Evolutionary conservation across 30 jellyfish, hydroid and myxozoan species (phyloP).

Genomic region (Sanderia malayensis): DNA sequence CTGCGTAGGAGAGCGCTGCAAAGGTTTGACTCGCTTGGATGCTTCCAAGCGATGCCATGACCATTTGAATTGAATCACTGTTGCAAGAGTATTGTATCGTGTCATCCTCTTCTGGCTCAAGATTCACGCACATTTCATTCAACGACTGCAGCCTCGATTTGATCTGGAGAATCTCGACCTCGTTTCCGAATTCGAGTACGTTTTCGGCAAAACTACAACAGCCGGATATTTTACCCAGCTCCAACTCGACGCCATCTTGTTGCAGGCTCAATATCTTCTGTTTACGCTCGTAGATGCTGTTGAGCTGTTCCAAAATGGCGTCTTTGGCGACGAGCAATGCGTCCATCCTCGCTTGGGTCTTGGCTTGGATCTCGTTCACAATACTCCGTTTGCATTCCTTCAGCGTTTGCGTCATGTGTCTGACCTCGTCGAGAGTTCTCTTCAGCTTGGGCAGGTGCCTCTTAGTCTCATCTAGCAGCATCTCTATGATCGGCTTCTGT

Average conservation of each 20-base stretch:
- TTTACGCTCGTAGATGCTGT: slow-evolving; percentile 66
- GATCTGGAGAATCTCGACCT: slow-evolving; percentile 84
- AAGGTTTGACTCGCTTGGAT: slow-evolving; percentile 92
- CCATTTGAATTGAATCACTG: slow-evolving; percentile 70
- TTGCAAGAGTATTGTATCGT: slow-evolving; percentile 85
- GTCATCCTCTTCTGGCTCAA: slow-evolving; percentile 99
- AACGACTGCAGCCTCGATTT: slow-evolving; percentile 80
- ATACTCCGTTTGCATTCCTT: slow-evolving; percentile 74
- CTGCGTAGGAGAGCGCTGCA: slow-evolving; percentile 96
- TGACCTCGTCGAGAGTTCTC: slow-evolving; percentile 67
- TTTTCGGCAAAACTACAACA: slow-evolving; percentile 92
- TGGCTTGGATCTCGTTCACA: slow-evolving; percentile 76
- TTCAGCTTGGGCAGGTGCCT: slow-evolving; percentile 68
- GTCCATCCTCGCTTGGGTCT: slow-evolving; percentile 86
- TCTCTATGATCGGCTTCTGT: slow-evolving; percentile 84
- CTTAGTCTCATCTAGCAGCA: slow-evolving; percentile 71
- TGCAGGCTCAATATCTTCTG: slow-evolving; percentile 88
- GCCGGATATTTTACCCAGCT: slow-evolving; percentile 89
- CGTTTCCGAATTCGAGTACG: slow-evolving; percentile 90
- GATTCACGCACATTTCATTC: slow-evolving; percentile 60
- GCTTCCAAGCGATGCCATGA: slow-evolving; percentile 84
- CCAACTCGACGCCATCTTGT: slow-evolving; percentile 89
- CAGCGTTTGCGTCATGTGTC: slow-evolving; percentile 69
- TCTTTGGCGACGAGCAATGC: slow-evolving; percentile 81
- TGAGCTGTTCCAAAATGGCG: slow-evolving; percentile 58